phyloP scores from a whole-genome alignment of 2,113 vertebrate genomes.

The Cettia cetti region DNA sequence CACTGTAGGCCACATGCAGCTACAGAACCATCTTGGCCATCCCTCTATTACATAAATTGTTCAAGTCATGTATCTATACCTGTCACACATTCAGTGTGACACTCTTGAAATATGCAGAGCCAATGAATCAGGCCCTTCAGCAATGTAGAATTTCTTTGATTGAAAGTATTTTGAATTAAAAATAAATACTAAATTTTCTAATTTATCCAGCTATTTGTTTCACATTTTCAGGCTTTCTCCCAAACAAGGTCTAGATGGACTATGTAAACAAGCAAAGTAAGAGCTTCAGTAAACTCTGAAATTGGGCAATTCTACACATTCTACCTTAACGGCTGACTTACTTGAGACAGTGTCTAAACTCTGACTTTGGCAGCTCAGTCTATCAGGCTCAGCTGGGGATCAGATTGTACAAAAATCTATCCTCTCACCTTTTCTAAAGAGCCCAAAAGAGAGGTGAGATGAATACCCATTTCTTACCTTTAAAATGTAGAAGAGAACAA shows the following conservation, averaged over 20 bases:
- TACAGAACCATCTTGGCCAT: neutral
- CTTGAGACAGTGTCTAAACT: neutral
- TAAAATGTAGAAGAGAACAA: neutral
- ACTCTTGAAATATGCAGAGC: neutral
- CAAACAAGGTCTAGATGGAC: neutral
- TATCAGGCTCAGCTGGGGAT: neutral
- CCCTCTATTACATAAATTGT: neutral
- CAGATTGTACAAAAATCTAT: neutral
- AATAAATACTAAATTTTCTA: neutral
- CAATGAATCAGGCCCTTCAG: neutral
- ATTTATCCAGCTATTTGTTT: neutral
- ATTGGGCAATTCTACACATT: neutral
- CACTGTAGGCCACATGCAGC: fast-evolving
- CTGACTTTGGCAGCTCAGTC: neutral
- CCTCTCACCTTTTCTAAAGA: neutral
- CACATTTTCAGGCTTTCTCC: neutral
- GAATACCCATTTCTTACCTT: neutral
- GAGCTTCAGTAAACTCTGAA: neutral
- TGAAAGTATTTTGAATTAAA: neutral
- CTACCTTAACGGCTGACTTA: neutral
- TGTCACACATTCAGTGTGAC: neutral
- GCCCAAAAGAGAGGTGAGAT: neutral
- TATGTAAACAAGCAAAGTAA: neutral
- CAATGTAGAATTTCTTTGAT: neutral
- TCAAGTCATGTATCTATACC: neutral